These are phyloP conservation scores for Remorina albescens DNA, from an alignment of 2,797 vertebrate genomes.

Conservation along the genomic window DNA sequence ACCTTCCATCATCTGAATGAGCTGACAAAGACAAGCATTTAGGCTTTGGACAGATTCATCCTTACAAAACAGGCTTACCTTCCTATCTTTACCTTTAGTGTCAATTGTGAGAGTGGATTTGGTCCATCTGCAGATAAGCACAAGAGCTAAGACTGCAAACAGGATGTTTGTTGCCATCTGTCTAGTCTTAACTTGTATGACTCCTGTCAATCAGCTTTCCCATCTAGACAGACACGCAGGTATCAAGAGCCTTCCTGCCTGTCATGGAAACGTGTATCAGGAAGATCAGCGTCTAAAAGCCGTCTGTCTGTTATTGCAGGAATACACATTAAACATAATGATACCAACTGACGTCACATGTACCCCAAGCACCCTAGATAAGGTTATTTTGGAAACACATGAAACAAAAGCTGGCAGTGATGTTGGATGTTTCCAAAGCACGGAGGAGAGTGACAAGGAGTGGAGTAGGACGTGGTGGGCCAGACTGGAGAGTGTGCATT, in stretches of 20 bases:
- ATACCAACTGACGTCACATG: slow-evolving; percentile 54
- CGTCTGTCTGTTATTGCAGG: slow-evolving; percentile 24
- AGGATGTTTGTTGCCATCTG: slow-evolving; percentile 45
- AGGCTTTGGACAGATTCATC: slow-evolving; percentile 33
- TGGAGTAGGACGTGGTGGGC: slow-evolving; percentile 67
- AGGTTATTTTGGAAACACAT: slow-evolving; percentile 70
- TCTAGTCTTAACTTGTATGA: slow-evolving; percentile 42
- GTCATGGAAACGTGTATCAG: slow-evolving; percentile 20
- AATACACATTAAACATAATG: slow-evolving; percentile 43
- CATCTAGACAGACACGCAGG: slow-evolving; percentile 29
- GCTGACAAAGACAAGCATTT: slow-evolving; percentile 27
- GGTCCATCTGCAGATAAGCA: slow-evolving; percentile 50
- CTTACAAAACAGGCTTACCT: slow-evolving; percentile 45
- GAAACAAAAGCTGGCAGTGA: slow-evolving; percentile 50
- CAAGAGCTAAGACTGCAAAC: slow-evolving; percentile 42
- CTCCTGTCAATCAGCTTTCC: slow-evolving; percentile 44
- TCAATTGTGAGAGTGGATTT: slow-evolving; percentile 50
- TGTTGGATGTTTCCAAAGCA: slow-evolving; percentile 66
- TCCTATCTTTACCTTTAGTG: slow-evolving; percentile 29
- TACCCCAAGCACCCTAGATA: slow-evolving; percentile 54
- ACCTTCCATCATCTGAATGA: slow-evolving; percentile 21
- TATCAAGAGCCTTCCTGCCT: slow-evolving; percentile 16
- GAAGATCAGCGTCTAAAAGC: slow-evolving; percentile 32
- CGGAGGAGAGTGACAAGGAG: slow-evolving; percentile 60
- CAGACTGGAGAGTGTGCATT: slow-evolving; percentile 63